Percentiles rank a stretch among this genome's conserved stretches.
These are phyloP conservation scores for Lophotis ruficrista DNA, from an alignment of 2,113 vertebrate species.

Conservation along the genomic window DNA sequence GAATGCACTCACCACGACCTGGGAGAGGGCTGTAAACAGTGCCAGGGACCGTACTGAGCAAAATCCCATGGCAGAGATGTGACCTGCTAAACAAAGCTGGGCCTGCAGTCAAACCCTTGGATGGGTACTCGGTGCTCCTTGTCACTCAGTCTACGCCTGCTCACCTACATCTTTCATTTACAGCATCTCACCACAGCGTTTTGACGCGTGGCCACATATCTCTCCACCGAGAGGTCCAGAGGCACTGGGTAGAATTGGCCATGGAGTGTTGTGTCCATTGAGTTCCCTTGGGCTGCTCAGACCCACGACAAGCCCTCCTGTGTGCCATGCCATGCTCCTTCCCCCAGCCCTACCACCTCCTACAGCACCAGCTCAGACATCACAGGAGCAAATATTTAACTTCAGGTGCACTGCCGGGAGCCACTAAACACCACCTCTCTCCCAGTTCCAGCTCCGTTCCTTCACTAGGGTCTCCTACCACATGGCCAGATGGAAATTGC, in stretches of 20 bases:
- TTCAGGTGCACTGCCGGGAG: background rate
- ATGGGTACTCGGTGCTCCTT: background rate
- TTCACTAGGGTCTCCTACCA: background rate
- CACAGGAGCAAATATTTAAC: background rate
- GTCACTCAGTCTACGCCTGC: background rate
- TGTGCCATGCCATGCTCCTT: background rate
- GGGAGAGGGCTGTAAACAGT: background rate
- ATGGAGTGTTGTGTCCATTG: background rate
- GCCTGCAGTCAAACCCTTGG: background rate
- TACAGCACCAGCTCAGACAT: background rate
- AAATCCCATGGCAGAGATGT: accelerated
- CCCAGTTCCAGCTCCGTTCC: background rate
- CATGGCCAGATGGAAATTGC: background rate
- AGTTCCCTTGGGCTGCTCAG: background rate
- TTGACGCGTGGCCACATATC: background rate
- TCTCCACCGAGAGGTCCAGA: accelerated
- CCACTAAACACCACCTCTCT: background rate
- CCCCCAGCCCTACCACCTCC: background rate
- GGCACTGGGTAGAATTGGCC: background rate
- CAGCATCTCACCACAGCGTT: accelerated
- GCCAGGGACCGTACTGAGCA: background rate
- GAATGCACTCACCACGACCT: background rate
- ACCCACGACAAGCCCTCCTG: accelerated
- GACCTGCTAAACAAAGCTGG: background rate
- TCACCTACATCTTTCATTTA: background rate